A percentile compares a stretch with the other conserved stretches of the same genome.
phyloP scores from a whole-genome alignment of 2,888 invertebrate species.

The Glaucopsyche alexis region DNA sequence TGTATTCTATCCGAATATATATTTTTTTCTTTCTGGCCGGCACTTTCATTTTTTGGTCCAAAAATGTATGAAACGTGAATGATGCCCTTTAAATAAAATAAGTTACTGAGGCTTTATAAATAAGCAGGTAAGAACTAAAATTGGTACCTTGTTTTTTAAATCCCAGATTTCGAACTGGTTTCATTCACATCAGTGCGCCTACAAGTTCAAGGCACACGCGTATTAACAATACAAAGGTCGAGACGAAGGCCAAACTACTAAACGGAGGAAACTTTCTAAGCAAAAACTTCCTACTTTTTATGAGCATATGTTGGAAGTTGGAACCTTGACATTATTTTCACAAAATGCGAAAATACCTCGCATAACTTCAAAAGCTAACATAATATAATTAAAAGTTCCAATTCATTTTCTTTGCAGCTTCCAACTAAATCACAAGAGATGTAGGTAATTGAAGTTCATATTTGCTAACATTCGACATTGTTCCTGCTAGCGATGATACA shows the following conservation, averaged over 20 bases:
- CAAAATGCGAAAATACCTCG: background rate
- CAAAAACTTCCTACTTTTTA: conserved; percentile 7
- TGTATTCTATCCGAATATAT: too few species aligned
- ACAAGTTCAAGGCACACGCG: background rate
- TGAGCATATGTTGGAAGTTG: background rate
- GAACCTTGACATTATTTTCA: conserved; percentile 8
- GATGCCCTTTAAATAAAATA: too few species aligned
- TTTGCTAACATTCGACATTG: background rate
- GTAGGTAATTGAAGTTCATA: background rate
- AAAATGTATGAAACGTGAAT: too few species aligned
- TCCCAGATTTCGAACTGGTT: background rate
- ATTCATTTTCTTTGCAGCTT: too few species aligned
- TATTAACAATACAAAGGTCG: conserved; percentile 17
- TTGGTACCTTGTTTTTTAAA: background rate
- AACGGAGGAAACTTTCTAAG: background rate
- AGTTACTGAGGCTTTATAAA: too few species aligned
- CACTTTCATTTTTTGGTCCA: too few species aligned
- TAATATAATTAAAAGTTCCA: background rate
- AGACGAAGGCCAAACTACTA: conserved; percentile 12
- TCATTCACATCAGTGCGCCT: background rate
- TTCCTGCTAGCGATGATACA: background rate
- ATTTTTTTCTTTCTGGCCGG: too few species aligned
- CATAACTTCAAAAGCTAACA: background rate
- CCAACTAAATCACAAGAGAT: too few species aligned
- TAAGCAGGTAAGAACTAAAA: too few species aligned